These are phyloP conservation scores for Bufo gargarizans DNA, from an alignment of 2,113 vertebrate genomes.

Conservation along the genomic window DNA sequence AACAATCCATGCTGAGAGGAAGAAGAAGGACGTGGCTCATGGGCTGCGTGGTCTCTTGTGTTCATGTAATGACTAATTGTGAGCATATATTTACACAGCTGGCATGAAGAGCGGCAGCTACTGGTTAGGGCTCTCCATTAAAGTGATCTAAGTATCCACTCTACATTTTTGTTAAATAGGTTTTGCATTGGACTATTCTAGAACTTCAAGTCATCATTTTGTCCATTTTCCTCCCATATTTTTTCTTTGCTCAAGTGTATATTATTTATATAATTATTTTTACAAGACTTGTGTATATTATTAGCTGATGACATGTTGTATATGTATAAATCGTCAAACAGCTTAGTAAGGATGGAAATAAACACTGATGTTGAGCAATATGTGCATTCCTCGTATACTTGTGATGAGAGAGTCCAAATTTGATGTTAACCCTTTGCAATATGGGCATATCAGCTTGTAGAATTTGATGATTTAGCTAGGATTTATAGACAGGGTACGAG, in stretches of 20 bases:
- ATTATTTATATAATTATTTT: conserved; percentile 30
- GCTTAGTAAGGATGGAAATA: conserved; percentile 36
- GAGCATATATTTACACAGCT: conserved; percentile 33
- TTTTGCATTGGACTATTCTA: conserved; percentile 12
- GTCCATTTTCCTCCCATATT: neutral
- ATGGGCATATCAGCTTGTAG: neutral
- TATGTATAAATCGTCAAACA: conserved; percentile 40
- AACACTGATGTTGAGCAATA: conserved; percentile 25
- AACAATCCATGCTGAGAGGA: conserved; percentile 43
- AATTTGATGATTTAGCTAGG: neutral
- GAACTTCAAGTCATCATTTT: neutral
- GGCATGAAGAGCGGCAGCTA: conserved; percentile 8
- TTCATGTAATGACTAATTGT: conserved; percentile 35
- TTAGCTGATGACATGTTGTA: conserved; percentile 43
- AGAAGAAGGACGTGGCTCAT: neutral
- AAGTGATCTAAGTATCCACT: neutral
- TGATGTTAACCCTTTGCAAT: conserved; percentile 9
- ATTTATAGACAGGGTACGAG: neutral
- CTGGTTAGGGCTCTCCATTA: neutral
- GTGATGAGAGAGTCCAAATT: neutral
- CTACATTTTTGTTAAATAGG: neutral
- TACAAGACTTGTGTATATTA: conserved; percentile 29
- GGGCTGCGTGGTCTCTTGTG: neutral
- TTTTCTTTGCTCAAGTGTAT: neutral
- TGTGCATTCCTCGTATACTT: conserved; percentile 22